Base-by-base conservation (phyloP, 2,797 vertebrate species). In the Nyctalus aviator region DNA sequence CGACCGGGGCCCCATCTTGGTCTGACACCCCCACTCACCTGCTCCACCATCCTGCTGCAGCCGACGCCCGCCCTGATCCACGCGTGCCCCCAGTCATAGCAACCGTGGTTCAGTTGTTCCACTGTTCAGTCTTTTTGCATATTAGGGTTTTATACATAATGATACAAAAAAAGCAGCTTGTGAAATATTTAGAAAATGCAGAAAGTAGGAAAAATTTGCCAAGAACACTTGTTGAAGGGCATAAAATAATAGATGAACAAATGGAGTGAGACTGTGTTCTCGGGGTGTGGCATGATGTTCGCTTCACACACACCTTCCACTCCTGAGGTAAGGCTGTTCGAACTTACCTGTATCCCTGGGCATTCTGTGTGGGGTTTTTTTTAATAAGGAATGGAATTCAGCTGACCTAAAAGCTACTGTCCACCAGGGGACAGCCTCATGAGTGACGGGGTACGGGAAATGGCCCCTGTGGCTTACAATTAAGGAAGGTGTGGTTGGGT, bases 101-200 rank as follows among this genome's bases (percentile, higher is more conserved):
- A 30, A 7, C 59, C 2, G 59, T 30, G 27, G 59, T 14, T 62
- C 9, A 25, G 57, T 59, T 59, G 25, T 59, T 12, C 59, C 5
- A 27, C 59, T 27, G 12, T 62, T 30, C 27, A 1, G 27, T 30
- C 59, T 62, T 14, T 62, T 62, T 30, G 59, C 27, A 30, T 62
- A 62, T 30, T 30, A 62, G 59, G 59, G 25, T 59, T 59, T 59
- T 59, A 27, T 30, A 27, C 6, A 14, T 14, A 30, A 14, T 48
- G 71, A 32, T 20, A n/a, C 75, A 35, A 53, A 77, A 76, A 77
- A 35, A 53, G 48, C 53, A 20, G 53, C n/a, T 8, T 50, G n/a
- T 88, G 57, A 64, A 37, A 76, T 66, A 64, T 66, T 71, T 84
- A 18, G 7, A 50, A 91, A 94, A 73, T 79, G 55, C n/a, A 77